Percentiles rank a stretch among this genome's conserved stretches.
Conservation (phyloP, 1,140 invertebrate genomes). For the Brachionus manjavacas region DNA sequence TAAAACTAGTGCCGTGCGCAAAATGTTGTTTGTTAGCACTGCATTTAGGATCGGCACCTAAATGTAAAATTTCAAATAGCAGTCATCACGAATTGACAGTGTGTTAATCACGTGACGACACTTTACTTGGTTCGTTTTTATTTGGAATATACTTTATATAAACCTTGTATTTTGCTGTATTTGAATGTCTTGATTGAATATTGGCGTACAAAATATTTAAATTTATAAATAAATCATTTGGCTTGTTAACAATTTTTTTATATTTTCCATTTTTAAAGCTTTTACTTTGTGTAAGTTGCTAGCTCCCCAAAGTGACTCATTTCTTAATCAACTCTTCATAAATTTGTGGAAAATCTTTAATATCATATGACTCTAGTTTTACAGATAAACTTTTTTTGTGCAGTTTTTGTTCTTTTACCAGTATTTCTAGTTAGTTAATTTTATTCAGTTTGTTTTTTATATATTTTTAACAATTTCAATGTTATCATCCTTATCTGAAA, state of each 20-base stretch:
- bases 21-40: too few relatives aligned
- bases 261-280: not conserved
- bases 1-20: too few relatives aligned
- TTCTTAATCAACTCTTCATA: not conserved
- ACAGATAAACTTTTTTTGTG: not conserved
- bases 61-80: too few relatives aligned
- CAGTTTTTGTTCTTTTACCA: not conserved
- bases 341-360: not conserved
- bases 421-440: not conserved
- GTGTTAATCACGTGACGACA: too few relatives aligned
- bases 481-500: not conserved
- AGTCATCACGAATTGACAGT: too few relatives aligned
- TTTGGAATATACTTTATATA: not conserved
- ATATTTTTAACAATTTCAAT: not conserved
- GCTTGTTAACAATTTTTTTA: not conserved
- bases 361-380: not conserved
- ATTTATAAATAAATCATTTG: not conserved
- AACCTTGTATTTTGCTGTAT: not conserved
- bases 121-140: not conserved
- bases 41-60: too few relatives aligned
- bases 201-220: not conserved
- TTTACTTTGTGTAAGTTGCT: not conserved
- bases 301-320: not conserved
- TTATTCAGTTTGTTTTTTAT: not conserved
- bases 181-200: not conserved